These are phyloP conservation scores for Hemithea aestivaria DNA, from an alignment of 2,888 invertebrate genomes.

Conservation along the genomic window DNA sequence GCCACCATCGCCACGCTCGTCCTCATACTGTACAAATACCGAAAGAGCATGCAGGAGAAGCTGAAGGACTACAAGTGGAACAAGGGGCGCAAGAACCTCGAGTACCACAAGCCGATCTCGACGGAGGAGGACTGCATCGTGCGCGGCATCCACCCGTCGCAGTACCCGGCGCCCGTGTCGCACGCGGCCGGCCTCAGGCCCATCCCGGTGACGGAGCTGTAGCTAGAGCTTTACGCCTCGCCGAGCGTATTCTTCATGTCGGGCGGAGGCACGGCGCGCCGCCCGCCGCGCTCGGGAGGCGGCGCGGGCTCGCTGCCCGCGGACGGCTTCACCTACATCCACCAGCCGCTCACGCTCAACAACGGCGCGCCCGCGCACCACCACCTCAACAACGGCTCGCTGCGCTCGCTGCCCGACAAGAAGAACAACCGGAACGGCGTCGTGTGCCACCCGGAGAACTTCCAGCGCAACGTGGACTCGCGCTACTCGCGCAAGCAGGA, in stretches of 20 bases:
- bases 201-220: slow-evolving; percentile 95
- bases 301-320: slow-evolving; percentile 82
- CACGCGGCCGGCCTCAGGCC: slow-evolving; percentile 79
- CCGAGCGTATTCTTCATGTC: slow-evolving; percentile 89
- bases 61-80: slow-evolving; percentile 91
- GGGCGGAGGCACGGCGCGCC: slow-evolving; percentile 74
- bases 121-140: slow-evolving; percentile 90
- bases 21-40: slow-evolving; percentile 87
- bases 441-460: slow-evolving; percentile 71
- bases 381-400: slow-evolving; percentile 73
- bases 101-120: slow-evolving; percentile 93
- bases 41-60: slow-evolving; percentile 88
- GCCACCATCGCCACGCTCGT: slow-evolving; percentile 85
- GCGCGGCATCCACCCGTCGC: slow-evolving; percentile 80
- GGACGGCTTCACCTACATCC: slow-evolving; percentile 87
- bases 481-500: slow-evolving; percentile 75
- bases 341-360: slow-evolving; percentile 74
- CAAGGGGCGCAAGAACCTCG: slow-evolving; percentile 89
- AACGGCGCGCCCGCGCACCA: slow-evolving; percentile 73
- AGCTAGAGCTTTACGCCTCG: slow-evolving; percentile 97
- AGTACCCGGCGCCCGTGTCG: slow-evolving; percentile 73
- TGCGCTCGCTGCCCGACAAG: slow-evolving; percentile 71
- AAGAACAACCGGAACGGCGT: slow-evolving; percentile 69
- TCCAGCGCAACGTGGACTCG: slow-evolving; percentile 72
- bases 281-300: slow-evolving; percentile 74